Conservation (phyloP, 1,140 invertebrate species). For the Lasioglossum baleicum region DNA sequence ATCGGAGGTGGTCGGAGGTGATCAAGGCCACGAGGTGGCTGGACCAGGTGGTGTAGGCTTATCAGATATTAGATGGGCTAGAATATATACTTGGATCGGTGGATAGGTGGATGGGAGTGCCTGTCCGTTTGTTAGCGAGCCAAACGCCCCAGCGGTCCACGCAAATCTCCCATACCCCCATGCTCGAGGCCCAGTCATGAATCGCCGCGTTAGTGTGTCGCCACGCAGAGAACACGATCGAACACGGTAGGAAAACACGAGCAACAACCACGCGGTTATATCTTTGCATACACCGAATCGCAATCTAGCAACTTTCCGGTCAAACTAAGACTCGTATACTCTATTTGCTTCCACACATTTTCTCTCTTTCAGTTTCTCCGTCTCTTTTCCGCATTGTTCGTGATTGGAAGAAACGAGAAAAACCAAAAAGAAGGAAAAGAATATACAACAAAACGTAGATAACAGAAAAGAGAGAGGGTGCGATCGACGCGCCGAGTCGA, state of each 20-base stretch:
- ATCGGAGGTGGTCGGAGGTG: too few species aligned
- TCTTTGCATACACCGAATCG: not conserved
- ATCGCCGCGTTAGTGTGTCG: conserved; percentile 63
- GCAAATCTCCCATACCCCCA: conserved; percentile 77
- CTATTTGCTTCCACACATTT: conserved; percentile 56
- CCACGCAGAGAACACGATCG: not conserved
- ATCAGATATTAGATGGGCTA: not conserved
- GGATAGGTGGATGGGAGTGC: conserved; percentile 75
- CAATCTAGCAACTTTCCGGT: not conserved
- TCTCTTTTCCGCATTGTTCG: conserved; percentile 38
- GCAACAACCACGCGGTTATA: conserved; percentile 27
- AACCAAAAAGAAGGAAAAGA: too few species aligned
- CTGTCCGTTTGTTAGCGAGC: conserved; percentile 81
- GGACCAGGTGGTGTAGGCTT: too few species aligned
- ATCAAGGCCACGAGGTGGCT: too few species aligned
- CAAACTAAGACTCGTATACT: conserved; percentile 16
- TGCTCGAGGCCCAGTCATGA: conserved; percentile 77
- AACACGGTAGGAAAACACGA: conserved; percentile 3
- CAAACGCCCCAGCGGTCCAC: conserved; percentile 80
- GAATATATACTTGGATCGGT: conserved; percentile 21
- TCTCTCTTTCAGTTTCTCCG: conserved; percentile 57
- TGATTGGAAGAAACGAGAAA: too few species aligned
- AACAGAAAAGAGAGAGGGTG: too few species aligned
- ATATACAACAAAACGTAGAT: too few species aligned
- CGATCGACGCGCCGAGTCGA: conserved; percentile 8